Evolutionary conservation across 2,888 invertebrate genomes (phyloP), one percentile per base, ranked within the genome.

Genomic region (Lithophane semibrunnea): DNA sequence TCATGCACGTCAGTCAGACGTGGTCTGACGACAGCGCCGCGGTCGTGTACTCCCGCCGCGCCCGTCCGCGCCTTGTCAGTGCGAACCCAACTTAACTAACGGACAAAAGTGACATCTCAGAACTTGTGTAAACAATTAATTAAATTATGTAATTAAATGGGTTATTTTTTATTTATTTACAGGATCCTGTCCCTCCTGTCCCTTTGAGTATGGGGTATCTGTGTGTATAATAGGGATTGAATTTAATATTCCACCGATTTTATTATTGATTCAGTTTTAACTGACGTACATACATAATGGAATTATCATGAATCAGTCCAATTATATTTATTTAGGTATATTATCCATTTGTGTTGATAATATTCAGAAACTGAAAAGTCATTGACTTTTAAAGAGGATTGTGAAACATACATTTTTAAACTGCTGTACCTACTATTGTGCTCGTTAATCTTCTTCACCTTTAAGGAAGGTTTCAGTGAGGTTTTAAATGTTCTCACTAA

Each of bases 21-120:
- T 13, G 90, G 88, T 5, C 42, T 77, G 18, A 64, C 85, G 7
- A 79, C 80, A 3, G 49, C 61, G 3, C 44, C 80, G 7, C 79
- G 86, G n/a, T 76, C 85, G 0, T 79, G 82, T 52, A 75, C 86
- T 3, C 79, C 87, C 52, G 71, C 83, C 21, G 89, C 92, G 3
- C 94, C 94, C 0, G 91, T 92, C 8, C 92, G 93, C 44, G 94
- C 94, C 2, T 84, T 94, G 0, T 94, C 94, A 8, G 91, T 95
- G 65, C 93, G 94, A 47, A 92, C 93, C 4, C 93, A 94, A 73
- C 93, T 94, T 73, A 92, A 93, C 78, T 94, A 79, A 84, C 21
- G n/a, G 47, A 74, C 37, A 44, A 56, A 44, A 66, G 54, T 66
- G 65, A 73, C 13, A 37, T 70, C 47, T 83, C 21, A 75, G 44